Conservation (phyloP, 2,797 vertebrate genomes). For the Mycteria americana region DNA sequence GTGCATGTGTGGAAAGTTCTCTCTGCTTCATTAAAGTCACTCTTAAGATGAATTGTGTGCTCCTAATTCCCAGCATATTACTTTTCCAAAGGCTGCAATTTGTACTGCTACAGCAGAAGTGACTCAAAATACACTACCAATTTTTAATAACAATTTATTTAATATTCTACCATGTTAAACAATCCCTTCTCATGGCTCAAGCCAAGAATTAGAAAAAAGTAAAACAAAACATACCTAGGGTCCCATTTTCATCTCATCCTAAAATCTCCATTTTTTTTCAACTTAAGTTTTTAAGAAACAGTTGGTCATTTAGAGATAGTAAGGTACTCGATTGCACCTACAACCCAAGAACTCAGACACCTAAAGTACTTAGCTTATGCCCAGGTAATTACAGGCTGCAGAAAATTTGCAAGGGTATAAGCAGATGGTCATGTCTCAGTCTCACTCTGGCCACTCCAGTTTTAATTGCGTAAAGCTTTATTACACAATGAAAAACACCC, state of each 20-base stretch:
- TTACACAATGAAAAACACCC: background rate
- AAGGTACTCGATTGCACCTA: background rate
- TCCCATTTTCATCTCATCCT: background rate
- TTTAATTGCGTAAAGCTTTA: background rate
- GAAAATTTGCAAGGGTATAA: background rate
- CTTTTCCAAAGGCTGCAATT: background rate
- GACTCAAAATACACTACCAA: background rate
- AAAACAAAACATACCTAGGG: background rate
- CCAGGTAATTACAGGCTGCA: background rate
- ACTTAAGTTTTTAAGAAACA: background rate
- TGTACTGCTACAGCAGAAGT: background rate
- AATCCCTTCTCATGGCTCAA: background rate
- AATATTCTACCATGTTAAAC: background rate
- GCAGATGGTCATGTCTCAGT: background rate
- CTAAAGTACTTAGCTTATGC: background rate
- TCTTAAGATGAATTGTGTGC: background rate
- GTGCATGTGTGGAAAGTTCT: background rate
- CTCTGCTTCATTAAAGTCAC: background rate
- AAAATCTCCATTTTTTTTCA: background rate
- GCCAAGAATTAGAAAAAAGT: background rate
- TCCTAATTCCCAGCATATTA: background rate
- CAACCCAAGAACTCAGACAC: background rate
- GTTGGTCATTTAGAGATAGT: background rate
- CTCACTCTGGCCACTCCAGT: background rate
- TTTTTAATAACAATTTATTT: background rate